Percentiles rank a stretch among this genome's conserved stretches.
Conservation (phyloP, 1,140 invertebrate genomes). For the Bombus turneri region DNA sequence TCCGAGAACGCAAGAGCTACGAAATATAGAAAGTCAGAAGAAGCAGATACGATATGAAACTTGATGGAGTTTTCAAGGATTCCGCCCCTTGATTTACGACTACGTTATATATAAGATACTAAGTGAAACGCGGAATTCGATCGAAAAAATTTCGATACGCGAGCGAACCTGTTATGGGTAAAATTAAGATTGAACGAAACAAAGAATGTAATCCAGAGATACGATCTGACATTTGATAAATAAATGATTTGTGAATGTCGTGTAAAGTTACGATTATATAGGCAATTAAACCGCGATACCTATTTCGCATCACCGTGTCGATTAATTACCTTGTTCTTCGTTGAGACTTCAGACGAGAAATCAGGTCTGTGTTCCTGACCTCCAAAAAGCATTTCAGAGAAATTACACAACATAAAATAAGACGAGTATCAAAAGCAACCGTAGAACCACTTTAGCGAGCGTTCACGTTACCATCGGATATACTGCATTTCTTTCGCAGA, state of each 20-base stretch:
- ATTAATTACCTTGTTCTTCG: too few relatives aligned
- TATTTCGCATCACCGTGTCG: background rate
- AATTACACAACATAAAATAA: too few relatives aligned
- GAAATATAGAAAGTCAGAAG: slow-evolving; percentile 14
- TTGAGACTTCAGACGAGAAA: background rate
- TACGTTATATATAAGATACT: background rate
- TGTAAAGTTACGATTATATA: background rate
- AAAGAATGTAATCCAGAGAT: background rate
- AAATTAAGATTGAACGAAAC: slow-evolving; percentile 9
- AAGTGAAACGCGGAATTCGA: slow-evolving; percentile 36
- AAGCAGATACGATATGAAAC: slow-evolving; percentile 13
- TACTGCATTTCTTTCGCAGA: background rate
- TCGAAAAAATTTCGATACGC: background rate
- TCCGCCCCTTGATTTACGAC: slow-evolving; percentile 52
- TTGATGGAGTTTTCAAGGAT: slow-evolving; percentile 46
- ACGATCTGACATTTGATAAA: background rate
- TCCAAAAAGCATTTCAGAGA: background rate
- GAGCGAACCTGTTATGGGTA: background rate
- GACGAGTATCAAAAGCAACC: background rate
- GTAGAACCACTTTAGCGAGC: background rate
- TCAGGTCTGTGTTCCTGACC: background rate
- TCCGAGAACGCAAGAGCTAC: background rate
- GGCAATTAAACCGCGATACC: background rate
- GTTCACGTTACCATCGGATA: background rate
- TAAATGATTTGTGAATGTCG: background rate